Percentiles rank a stretch among this genome's conserved stretches.
These are phyloP conservation scores for Grammomys surdaster DNA, from an alignment of 2,113 vertebrate genomes.

Conservation along the genomic window DNA sequence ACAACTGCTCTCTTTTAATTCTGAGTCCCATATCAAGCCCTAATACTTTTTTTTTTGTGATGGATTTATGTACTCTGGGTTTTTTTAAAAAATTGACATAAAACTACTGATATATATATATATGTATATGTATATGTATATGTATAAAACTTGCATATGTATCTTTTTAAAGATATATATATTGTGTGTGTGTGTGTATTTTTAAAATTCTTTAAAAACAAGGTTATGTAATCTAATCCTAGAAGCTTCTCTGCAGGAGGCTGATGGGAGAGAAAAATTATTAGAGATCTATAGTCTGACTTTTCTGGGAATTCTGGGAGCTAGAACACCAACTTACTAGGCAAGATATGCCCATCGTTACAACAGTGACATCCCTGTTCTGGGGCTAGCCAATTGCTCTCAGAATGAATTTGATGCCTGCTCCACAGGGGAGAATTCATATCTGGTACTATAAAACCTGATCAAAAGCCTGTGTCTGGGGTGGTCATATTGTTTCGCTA, in stretches of 20 bases:
- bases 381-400: neutral
- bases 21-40: neutral
- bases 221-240: neutral
- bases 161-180: too few species aligned
- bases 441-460: neutral
- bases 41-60: neutral
- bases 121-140: too few species aligned
- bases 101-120: neutral
- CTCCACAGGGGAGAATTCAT: neutral
- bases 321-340: neutral
- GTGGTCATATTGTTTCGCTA: neutral
- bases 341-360: neutral
- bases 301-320: neutral
- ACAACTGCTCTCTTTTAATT: neutral
- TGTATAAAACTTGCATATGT: too few species aligned
- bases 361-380: neutral
- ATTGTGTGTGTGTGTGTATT: neutral
- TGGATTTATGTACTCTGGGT: neutral
- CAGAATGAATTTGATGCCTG: neutral
- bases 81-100: neutral
- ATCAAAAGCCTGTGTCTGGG: neutral
- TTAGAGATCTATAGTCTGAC: neutral
- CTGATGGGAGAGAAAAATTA: neutral
- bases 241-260: neutral
- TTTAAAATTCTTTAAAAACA: neutral